Evolutionary conservation across 2,113 vertebrate genomes (phyloP).

Genomic region (Acrocephalus arundinaceus): DNA sequence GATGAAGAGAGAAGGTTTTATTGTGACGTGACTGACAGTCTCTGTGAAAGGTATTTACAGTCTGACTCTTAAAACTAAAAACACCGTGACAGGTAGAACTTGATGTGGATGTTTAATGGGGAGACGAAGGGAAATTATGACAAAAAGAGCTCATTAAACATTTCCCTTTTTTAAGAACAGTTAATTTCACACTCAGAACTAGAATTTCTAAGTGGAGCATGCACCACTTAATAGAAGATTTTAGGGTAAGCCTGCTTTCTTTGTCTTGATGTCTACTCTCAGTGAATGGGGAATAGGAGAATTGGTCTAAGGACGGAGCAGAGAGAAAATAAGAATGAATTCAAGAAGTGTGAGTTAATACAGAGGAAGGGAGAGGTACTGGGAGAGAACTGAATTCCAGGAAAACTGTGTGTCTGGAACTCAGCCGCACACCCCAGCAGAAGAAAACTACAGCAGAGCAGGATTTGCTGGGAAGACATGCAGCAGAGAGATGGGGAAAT

Average conservation of each 20-base stretch:
- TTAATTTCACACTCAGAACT: conserved; percentile 28
- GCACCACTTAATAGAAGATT: background rate
- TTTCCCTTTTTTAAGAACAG: conserved; percentile 3
- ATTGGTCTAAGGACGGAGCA: background rate
- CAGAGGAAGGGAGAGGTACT: background rate
- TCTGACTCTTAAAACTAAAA: conserved; percentile 54
- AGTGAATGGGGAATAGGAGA: background rate
- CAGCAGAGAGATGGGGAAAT: background rate
- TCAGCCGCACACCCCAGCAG: background rate
- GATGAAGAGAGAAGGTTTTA: conserved; percentile 57
- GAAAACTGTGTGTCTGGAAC: background rate
- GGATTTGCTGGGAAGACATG: background rate
- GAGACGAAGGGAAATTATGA: conserved; percentile 28
- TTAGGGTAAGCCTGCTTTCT: background rate
- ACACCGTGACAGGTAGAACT: conserved; percentile 65
- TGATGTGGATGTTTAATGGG: conserved; percentile 48
- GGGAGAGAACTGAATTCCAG: background rate
- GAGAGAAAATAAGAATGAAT: background rate
- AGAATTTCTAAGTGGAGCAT: background rate
- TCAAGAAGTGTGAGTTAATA: background rate
- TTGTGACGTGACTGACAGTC: conserved; percentile 68
- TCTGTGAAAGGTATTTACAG: conserved; percentile 62
- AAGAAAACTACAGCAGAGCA: background rate
- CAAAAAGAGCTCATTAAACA: conserved; percentile 55
- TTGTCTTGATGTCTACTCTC: background rate